Conservation (phyloP, 2,888 invertebrate genomes). For the Melitaea athalia region DNA sequence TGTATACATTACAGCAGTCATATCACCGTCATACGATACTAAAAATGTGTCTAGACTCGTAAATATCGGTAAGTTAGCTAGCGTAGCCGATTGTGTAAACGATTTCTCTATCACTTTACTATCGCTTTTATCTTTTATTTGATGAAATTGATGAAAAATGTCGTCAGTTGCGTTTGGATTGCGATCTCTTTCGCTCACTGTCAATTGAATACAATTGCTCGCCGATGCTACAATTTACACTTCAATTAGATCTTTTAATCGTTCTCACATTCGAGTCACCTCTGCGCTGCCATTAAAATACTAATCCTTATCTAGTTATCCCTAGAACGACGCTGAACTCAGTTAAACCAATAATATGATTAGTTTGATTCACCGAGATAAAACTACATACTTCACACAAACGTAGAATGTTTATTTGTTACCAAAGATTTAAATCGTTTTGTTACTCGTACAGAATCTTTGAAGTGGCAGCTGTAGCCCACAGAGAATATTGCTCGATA, state of each 20-base stretch:
- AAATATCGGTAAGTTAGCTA: not conserved
- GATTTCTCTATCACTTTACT: constrained; percentile 10
- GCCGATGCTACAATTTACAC: constrained; percentile 19
- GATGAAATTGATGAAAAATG: not conserved
- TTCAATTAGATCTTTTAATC: not conserved
- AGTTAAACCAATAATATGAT: not conserved
- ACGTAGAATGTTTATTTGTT: too few relatives aligned
- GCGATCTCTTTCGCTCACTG: not conserved
- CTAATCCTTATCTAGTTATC: not conserved
- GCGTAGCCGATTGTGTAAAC: not conserved
- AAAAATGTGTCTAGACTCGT: constrained; percentile 21
- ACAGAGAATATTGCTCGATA: too few relatives aligned
- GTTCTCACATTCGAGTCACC: constrained; percentile 17
- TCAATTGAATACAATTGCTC: constrained; percentile 23
- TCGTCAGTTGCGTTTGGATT: not conserved
- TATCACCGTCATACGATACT: constrained; percentile 22
- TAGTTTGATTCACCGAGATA: too few relatives aligned
- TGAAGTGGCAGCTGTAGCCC: too few relatives aligned
- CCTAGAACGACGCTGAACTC: not conserved
- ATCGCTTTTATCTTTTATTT: not conserved
- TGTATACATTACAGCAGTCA: constrained; percentile 15
- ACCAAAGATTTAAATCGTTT: too few relatives aligned
- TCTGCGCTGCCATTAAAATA: not conserved
- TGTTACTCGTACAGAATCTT: too few relatives aligned
- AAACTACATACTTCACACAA: too few relatives aligned